Evolutionary conservation across 2,113 vertebrate genomes (phyloP), one percentile per base, ranked within the genome.

Genomic region (Xiphorhynchus elegans): DNA sequence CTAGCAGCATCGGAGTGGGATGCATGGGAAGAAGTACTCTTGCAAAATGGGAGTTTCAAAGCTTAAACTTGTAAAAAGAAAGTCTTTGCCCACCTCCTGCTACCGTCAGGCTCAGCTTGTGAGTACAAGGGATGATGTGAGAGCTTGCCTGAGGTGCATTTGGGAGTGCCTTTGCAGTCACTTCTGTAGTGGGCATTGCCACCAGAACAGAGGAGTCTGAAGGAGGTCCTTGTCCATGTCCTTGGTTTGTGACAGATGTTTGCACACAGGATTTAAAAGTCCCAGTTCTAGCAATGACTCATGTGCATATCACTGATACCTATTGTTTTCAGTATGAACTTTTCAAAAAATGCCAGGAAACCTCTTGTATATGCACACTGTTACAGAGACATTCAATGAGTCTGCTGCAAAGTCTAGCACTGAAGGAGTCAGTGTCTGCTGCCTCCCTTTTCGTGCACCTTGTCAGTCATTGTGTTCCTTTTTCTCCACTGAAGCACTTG

Each of bases 281-380:
- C 18, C 28, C 63, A 19, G 39, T 66, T 86, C 49, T 31, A 52
- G 79, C 33, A 69, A 49, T 84, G 83, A 74, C 59, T 83, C 70
- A 47, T 0, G 0, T 69, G 53, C 25, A 1, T 76, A 11, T 44
- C 67, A 6, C 31, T 52, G 79, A n/a, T 28, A 76, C 24, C 89
- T 64, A 56, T 79, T 86, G 70, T 69, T 92, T 74, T 53, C 72
- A 69, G 49, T 15, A 11, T 5, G 39, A 88, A 67, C 35, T 55
- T 74, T 69, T 56, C 1, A 2, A 82, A 87, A 91, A 84, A 74
- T 46, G 25, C 67, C 76, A 63, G 68, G 68, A 89, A 95, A 58
- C 67, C 35, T 93, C 53, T 79, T 44, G 33, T 56, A 10, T 15
- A 3, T 6, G 18, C 52, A 46, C 11, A 1, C 20, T 11, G 19